These are phyloP conservation scores for Pseudorectes ferrugineus DNA, from an alignment of 2,113 vertebrate species.

Conservation along the genomic window DNA sequence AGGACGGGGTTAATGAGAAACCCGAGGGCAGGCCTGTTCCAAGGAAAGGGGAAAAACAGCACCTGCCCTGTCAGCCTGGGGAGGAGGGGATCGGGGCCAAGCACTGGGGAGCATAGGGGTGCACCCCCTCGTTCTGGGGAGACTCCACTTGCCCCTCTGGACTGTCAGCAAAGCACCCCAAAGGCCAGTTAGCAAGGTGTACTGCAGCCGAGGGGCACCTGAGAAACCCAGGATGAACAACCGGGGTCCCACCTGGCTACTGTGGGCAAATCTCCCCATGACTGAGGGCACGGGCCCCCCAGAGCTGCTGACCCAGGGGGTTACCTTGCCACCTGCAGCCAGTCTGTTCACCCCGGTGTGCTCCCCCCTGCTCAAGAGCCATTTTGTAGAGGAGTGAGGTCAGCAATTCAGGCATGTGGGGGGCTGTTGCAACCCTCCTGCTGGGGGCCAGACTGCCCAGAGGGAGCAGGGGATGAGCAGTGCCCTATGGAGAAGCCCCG, in stretches of 20 bases:
- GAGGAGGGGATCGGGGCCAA: accelerated
- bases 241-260: background rate
- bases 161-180: background rate
- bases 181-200: background rate
- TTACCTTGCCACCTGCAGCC: background rate
- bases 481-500: accelerated
- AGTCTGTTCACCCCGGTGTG: accelerated
- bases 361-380: background rate
- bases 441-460: background rate
- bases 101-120: background rate
- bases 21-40: background rate
- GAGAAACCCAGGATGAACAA: background rate
- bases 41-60: background rate
- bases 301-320: background rate
- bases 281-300: background rate
- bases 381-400: accelerated
- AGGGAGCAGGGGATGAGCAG: background rate
- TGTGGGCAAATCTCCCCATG: background rate
- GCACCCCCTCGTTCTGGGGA: background rate
- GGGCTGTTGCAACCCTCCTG: background rate
- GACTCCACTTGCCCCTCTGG: background rate
- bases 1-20: background rate
- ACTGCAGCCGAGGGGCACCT: background rate
- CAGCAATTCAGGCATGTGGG: accelerated
- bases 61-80: background rate